Evolutionary conservation across 2,113 vertebrate species (phyloP).

Genomic region (Myiopsitta monachus): DNA sequence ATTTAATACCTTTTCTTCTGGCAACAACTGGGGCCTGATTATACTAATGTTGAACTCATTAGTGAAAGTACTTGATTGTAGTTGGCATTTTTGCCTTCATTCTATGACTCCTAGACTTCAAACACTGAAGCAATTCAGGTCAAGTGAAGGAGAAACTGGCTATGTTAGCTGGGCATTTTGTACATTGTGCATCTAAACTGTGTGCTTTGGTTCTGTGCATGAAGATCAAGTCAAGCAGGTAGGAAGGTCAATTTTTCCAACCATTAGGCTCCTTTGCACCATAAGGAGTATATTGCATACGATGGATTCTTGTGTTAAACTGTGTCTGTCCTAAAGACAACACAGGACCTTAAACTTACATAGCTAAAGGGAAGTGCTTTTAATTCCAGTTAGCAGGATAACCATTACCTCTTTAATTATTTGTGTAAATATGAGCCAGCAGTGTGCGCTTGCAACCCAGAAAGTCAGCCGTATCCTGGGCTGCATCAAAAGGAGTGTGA

Average conservation of each 20-base stretch:
- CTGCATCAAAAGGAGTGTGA: too few species aligned
- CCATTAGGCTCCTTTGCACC: not conserved
- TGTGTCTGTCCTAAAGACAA: not conserved
- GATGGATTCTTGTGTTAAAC: not conserved
- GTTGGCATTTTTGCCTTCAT: not conserved
- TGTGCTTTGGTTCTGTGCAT: not conserved
- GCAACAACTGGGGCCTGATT: not conserved
- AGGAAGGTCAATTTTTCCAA: not conserved
- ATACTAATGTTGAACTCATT: not conserved
- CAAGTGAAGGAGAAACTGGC: not conserved
- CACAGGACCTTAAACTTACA: not conserved
- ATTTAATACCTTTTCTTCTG: not conserved
- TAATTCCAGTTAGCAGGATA: not conserved
- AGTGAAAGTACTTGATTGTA: not conserved
- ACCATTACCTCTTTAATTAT: not conserved
- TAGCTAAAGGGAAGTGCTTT: not conserved
- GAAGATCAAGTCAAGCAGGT: not conserved
- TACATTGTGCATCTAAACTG: not conserved
- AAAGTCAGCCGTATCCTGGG: too few species aligned
- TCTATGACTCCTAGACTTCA: not conserved
- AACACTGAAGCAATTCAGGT: not conserved
- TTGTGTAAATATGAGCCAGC: not conserved
- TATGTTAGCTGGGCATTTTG: not conserved
- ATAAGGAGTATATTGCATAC: not conserved
- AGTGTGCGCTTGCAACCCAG: too few species aligned